Base-by-base conservation (phyloP, 2,888 invertebrate genomes). In the Cephus runcator region DNA sequence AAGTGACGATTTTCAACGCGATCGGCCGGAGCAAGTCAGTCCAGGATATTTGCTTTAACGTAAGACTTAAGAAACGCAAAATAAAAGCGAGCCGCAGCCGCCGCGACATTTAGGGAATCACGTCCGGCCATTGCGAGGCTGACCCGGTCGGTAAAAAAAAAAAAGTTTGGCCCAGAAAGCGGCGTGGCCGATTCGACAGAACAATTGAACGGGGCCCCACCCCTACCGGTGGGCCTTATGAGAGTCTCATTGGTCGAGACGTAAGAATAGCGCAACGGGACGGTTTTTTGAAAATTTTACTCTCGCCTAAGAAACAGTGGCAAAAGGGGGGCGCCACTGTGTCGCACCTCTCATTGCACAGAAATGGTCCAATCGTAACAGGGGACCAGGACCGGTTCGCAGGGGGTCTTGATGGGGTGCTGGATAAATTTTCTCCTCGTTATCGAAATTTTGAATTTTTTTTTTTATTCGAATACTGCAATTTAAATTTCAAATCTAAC, bases 41-140 rank as follows among this genome's bases (percentile, higher is more conserved):
- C 79, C 85, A 88, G 88, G 89, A 90, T 87, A 86, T 88, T 86
- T 87, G 89, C 87, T 89, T 88, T 86, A 86, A 87, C 82, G 80
- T 34, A 34, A 68, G 76, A 73, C 78, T 75, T 81, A 79, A 76
- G 78, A 73, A 80, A 31, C 80, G 79, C 79, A 79, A 82, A 84
- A 80, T 81, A 76, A 82, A 79, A 83, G 77, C 79, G 81, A 81
- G 69, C 80, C 71, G 40, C 23, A 40, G 40, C 40, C 80, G 81
- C 73, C 79, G 81, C 80, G 75, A 80, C 80, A 83, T 84, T 81
- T 40, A 79, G 81, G 82, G 83, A 81, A 84, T 86, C 86, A 86
- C 86, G 86, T 86, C 86, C 86, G 85, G 85, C 79, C 73, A 80
- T 83, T 79, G 79, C 82, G 81, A 83, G 75, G 79, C 77, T 82